Evolutionary conservation across 2,113 vertebrate genomes (phyloP).

Genomic region (Myiozetetes cayanensis): DNA sequence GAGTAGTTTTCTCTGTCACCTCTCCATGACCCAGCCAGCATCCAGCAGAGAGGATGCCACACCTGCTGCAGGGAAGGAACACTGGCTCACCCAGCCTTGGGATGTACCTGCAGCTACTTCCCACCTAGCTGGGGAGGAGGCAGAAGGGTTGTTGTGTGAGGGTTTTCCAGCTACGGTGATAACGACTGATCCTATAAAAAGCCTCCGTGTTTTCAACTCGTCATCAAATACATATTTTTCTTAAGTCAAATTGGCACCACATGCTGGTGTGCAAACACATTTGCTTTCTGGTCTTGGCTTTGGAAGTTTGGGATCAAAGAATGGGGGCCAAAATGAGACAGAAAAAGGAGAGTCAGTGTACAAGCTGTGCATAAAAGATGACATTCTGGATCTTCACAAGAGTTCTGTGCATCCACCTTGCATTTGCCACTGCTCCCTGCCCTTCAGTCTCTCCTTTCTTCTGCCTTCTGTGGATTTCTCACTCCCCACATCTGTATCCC

Average conservation of each 20-base stretch:
- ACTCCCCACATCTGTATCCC: background rate
- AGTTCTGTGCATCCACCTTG: background rate
- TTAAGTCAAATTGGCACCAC: background rate
- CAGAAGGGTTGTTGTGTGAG: background rate
- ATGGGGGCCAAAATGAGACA: accelerated
- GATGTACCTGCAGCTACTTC: background rate
- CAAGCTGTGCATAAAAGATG: background rate
- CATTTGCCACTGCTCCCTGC: background rate
- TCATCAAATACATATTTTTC: background rate
- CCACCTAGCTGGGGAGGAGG: background rate
- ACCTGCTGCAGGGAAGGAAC: background rate
- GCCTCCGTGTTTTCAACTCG: background rate
- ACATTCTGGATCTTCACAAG: background rate
- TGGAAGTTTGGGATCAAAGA: background rate
- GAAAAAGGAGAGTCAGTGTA: background rate
- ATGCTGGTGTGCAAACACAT: accelerated
- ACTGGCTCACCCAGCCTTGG: background rate
- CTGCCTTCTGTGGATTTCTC: background rate
- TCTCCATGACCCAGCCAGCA: background rate
- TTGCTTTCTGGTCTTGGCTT: background rate
- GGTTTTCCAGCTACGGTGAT: background rate
- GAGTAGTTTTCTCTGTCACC: background rate
- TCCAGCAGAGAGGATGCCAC: background rate
- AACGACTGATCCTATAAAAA: background rate
- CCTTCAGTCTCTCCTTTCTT: background rate